Evolutionary conservation across 2,113 vertebrate species (phyloP).

Genomic region (Channa argus): DNA sequence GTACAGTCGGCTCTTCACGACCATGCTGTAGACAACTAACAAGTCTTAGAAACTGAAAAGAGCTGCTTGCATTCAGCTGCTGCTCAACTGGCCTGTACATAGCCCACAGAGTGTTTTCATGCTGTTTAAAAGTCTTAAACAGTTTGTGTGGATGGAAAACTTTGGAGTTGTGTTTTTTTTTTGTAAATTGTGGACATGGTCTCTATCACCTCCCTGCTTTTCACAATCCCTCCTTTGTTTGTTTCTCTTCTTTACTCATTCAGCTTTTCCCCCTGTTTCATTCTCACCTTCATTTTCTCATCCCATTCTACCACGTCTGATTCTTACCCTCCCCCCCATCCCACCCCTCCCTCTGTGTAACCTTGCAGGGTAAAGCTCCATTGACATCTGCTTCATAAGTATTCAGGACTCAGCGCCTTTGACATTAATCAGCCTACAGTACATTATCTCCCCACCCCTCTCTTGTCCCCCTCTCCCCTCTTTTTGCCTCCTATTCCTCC

Average conservation of each 20-base stretch:
- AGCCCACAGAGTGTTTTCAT: constrained; percentile 6
- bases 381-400: constrained; percentile 83
- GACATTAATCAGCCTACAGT: constrained; percentile 83
- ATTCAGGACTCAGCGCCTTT: constrained; percentile 79
- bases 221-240: constrained; percentile 42
- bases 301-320: constrained; percentile 19
- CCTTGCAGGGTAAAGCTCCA: constrained; percentile 79
- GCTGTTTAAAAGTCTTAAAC: constrained; percentile 35
- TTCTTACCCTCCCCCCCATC: constrained; percentile 39
- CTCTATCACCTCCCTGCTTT: constrained; percentile 40
- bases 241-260: constrained; percentile 40
- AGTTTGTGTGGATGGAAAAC: constrained; percentile 19
- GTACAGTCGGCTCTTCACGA: constrained; percentile 22
- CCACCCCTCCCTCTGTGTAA: constrained; percentile 70
- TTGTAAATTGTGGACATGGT: constrained; percentile 52
- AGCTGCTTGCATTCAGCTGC: constrained; percentile 15
- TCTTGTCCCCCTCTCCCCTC: constrained; percentile 30
- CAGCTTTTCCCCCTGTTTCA: constrained; percentile 40
- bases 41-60: constrained; percentile 25
- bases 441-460: constrained; percentile 78
- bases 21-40: constrained; percentile 10
- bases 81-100: background rate
- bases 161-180: constrained; percentile 5
- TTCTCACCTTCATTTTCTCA: constrained; percentile 51
- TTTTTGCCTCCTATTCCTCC: constrained; percentile 63